A percentile compares a stretch with the other conserved stretches of the same genome.
Conservation (phyloP, 2,113 vertebrate genomes). For the Chroicocephalus ridibundus region DNA sequence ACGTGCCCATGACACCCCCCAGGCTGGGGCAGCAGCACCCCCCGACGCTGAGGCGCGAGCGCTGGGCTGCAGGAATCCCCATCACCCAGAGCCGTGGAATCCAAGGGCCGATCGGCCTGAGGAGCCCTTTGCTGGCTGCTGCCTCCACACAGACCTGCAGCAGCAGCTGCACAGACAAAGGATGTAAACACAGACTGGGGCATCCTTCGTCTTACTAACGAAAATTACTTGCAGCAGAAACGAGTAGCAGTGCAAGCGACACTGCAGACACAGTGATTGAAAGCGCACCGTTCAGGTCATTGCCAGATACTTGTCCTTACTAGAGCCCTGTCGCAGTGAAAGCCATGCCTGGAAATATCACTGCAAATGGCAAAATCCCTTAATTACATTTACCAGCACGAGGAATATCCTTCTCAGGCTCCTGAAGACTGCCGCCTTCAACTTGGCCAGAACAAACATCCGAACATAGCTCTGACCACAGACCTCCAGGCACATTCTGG, state of each 20-base stretch:
- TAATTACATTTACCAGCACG: neutral
- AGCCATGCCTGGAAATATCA: neutral
- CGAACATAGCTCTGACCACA: neutral
- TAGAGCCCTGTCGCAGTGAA: neutral
- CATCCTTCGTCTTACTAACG: neutral
- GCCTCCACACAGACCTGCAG: neutral
- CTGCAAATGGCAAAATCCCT: neutral
- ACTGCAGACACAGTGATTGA: neutral
- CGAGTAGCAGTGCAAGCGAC: rapidly evolving
- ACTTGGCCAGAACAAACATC: neutral
- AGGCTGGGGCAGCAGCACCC: neutral
- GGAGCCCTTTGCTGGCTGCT: neutral
- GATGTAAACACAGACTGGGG: neutral
- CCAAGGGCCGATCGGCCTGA: neutral
- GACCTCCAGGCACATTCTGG: neutral
- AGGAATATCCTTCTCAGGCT: neutral
- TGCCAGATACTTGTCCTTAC: neutral
- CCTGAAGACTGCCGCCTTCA: neutral
- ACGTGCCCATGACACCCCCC: neutral
- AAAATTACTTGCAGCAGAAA: neutral
- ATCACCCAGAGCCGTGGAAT: neutral
- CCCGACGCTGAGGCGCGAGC: no score
- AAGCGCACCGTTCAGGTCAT: neutral
- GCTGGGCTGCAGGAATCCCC: neutral
- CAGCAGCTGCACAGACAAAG: neutral